Evolutionary conservation across 2,888 invertebrate genomes (phyloP).

Genomic region (Petrolisthes manimaculis): DNA sequence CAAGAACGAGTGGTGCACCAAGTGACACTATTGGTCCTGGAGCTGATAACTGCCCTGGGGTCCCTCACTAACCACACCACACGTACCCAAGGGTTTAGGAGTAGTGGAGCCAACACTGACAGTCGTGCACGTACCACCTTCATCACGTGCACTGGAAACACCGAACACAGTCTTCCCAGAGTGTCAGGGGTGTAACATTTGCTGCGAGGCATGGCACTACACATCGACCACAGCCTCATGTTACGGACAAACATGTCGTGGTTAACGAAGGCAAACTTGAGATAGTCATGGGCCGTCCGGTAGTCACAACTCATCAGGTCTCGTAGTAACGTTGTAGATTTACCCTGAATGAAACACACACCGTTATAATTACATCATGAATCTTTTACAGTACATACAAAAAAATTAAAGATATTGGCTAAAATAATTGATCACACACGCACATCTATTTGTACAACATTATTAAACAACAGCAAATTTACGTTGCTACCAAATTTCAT

Average conservation of each 20-base stretch:
- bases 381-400: too few relatives aligned
- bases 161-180: slow-evolving; percentile 66
- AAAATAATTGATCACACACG: too few relatives aligned
- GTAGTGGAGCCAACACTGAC: slow-evolving; percentile 65
- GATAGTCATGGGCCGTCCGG: slow-evolving; percentile 49
- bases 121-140: slow-evolving; percentile 67
- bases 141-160: slow-evolving; percentile 67
- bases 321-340: slow-evolving; percentile 34
- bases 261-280: slow-evolving; percentile 63
- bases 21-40: slow-evolving; percentile 66
- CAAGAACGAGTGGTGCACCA: slow-evolving; percentile 67
- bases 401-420: too few relatives aligned
- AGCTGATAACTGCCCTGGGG: slow-evolving; percentile 68
- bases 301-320: slow-evolving; percentile 59
- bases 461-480: too few relatives aligned
- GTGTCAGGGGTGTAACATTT: slow-evolving; percentile 81
- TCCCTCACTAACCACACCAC: slow-evolving; percentile 67
- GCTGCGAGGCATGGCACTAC: slow-evolving; percentile 80
- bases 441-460: too few relatives aligned
- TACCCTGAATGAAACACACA: slow-evolving; percentile 15
- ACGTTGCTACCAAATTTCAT: too few relatives aligned
- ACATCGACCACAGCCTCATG: slow-evolving; percentile 73
- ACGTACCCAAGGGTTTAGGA: slow-evolving; percentile 66
- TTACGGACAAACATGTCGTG: slow-evolving; percentile 63
- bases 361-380: too few relatives aligned